These are phyloP conservation scores for Tokudaia tokunoshimensis DNA, from an alignment of 2,797 vertebrate species.

Conservation along the genomic window DNA sequence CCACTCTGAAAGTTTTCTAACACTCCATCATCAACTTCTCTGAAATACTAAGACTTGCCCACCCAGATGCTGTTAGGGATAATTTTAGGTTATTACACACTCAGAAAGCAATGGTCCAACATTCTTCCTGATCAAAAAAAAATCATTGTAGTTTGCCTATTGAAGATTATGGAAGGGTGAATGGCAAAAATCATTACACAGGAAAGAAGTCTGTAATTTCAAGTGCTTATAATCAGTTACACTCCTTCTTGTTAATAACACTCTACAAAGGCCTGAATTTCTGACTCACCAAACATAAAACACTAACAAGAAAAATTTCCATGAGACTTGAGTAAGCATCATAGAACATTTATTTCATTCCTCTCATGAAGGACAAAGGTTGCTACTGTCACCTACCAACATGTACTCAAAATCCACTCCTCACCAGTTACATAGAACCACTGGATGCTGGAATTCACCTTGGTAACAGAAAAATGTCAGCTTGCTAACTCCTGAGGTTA, in stretches of 20 bases:
- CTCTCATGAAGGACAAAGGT: conserved; percentile 70
- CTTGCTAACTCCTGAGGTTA: neutral
- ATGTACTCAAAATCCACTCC: neutral
- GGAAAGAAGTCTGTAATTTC: conserved; percentile 60
- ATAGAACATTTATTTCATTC: conserved; percentile 20
- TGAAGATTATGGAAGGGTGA: conserved; percentile 54
- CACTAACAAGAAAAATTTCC: conserved; percentile 61
- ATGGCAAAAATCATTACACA: conserved; percentile 68
- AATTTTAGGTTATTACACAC: conserved; percentile 48
- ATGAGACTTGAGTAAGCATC: conserved; percentile 52
- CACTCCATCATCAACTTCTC: neutral
- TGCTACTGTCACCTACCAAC: neutral
- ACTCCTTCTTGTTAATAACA: conserved; percentile 61
- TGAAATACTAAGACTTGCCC: conserved; percentile 29
- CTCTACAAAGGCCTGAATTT: conserved; percentile 35
- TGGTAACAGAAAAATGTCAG: neutral
- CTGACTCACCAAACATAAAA: conserved; percentile 77
- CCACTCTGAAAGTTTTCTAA: neutral
- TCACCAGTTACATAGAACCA: conserved; percentile 51
- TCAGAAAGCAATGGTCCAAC: conserved; percentile 29
- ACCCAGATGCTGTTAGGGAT: neutral
- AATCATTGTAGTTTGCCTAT: conserved; percentile 15
- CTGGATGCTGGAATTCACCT: neutral
- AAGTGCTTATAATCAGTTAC: conserved; percentile 62
- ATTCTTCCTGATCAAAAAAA: conserved; percentile 54